Evolutionary conservation across 37 sponge, comb jelly and placozoan genomes (phyloP).

Genomic region (Dysidea cf. avara): DNA sequence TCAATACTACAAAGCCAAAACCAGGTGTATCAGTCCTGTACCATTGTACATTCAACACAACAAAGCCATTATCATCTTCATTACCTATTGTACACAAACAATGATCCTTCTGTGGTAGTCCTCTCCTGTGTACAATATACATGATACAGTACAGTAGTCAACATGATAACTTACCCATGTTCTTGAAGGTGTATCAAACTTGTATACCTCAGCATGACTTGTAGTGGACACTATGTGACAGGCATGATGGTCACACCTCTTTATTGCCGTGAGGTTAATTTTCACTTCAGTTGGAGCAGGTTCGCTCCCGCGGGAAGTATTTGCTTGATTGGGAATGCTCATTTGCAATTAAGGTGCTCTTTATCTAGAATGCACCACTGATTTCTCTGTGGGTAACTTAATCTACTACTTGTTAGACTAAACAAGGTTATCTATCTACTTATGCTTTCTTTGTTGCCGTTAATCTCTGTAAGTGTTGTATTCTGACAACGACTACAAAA

Average conservation of each 20-base stretch:
- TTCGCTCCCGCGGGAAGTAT: too few relatives aligned
- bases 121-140: conserved; percentile 44
- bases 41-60: neutral
- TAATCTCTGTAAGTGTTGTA: too few relatives aligned
- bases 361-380: too few relatives aligned
- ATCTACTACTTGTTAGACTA: too few relatives aligned
- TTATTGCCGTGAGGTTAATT: conserved; percentile 53
- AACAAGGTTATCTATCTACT: too few relatives aligned
- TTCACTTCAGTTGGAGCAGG: conserved; percentile 9
- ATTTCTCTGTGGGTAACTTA: too few relatives aligned
- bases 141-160: too few relatives aligned
- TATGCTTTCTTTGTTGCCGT: too few relatives aligned
- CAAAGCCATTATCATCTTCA: neutral
- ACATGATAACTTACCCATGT: conserved; percentile 53
- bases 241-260: conserved; percentile 29
- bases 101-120: conserved; percentile 56
- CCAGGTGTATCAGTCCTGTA: conserved; percentile 16
- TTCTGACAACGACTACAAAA: too few relatives aligned
- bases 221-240: conserved; percentile 32
- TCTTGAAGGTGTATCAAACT: conserved; percentile 22
- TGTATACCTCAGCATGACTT: conserved; percentile 58
- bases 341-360: too few relatives aligned
- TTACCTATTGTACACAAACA: conserved; percentile 59
- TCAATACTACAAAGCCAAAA: conserved; percentile 53
- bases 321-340: too few relatives aligned